Base-by-base conservation (phyloP, 1,140 invertebrate genomes). In the Pachypeltis micranthus region DNA sequence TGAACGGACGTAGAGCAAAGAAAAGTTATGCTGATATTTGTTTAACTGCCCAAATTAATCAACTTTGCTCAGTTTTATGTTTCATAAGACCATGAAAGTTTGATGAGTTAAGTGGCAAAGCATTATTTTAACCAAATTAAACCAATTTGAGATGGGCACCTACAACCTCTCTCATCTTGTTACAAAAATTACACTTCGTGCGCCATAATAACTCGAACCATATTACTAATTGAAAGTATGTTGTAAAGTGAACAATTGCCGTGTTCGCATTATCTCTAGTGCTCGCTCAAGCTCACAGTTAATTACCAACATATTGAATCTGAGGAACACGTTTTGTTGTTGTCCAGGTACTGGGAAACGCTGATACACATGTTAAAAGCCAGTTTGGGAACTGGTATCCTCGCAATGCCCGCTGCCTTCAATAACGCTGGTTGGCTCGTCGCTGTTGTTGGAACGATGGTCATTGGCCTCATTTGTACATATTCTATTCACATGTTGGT, bases 371-470 rank as follows among this genome's bases (percentile, higher is more conserved):
- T 92, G 65, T 72, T 91, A 21, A 92, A 92, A 70, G 88, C 87
- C 24, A 92, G 91, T 70, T 80, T 94, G 60, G 92, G 92, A 3
- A 93, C 91, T 0, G 91, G 92, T 3, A 89, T 95, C 51, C 72
- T 95, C 55, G 91, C 91, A 19, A 93, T 95, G 87, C 89, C 91
- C 1, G 82, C 85, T 69, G 91, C 91, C 0, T 86, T 93, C 65
- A 78, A 77, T 55, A 84, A 93, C 71, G 78, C 90, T 16, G 91
- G 91, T 31, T 82, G 90, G 62, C 63, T 80, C 0, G 72, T 84
- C 39, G 85, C 87, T n/a, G 71, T 80, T 0, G 69, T 86, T 16
- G 84, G 83, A 1, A 84, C 86, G 1, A 67, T 86, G 2, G 65
- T 87, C 0, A 85, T 91, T 65, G 88, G 86, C 0, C 63, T 82